phyloP scores from a whole-genome alignment of 2,888 invertebrate species.

The Galerucella calmariensis region DNA sequence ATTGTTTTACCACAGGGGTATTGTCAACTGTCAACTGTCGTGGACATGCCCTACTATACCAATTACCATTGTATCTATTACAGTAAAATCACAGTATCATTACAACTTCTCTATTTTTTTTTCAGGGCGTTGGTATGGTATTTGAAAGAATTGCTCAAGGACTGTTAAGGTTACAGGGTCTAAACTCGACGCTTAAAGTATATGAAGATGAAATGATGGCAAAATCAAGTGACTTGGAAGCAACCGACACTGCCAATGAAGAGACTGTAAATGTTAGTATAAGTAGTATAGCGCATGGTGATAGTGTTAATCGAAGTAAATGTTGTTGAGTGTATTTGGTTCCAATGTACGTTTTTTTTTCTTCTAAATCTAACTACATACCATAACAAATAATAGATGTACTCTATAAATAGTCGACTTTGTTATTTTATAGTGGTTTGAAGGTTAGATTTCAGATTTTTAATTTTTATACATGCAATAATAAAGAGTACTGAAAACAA shows the following conservation, averaged over 20 bases:
- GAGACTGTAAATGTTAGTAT: constrained; percentile 75
- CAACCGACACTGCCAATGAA: constrained; percentile 73
- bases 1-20: too few relatives aligned
- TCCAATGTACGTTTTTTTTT: background rate
- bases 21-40: too few relatives aligned
- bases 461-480: too few relatives aligned
- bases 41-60: too few relatives aligned
- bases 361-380: background rate
- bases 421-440: too few relatives aligned
- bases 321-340: constrained; percentile 69
- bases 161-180: constrained; percentile 67
- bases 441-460: too few relatives aligned
- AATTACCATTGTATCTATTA: too few relatives aligned
- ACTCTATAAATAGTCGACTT: too few relatives aligned
- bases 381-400: too few relatives aligned
- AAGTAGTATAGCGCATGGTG: constrained; percentile 76
- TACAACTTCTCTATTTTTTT: constrained; percentile 1
- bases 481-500: too few relatives aligned
- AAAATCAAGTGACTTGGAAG: constrained; percentile 68
- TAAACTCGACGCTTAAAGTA: constrained; percentile 68
- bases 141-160: constrained; percentile 76
- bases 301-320: constrained; percentile 68
- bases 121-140: constrained; percentile 78
- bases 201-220: constrained; percentile 69
- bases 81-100: too few relatives aligned